These are phyloP conservation scores for Poeciliopsis infans DNA, from an alignment of 2,797 vertebrate genomes.

Conservation along the genomic window DNA sequence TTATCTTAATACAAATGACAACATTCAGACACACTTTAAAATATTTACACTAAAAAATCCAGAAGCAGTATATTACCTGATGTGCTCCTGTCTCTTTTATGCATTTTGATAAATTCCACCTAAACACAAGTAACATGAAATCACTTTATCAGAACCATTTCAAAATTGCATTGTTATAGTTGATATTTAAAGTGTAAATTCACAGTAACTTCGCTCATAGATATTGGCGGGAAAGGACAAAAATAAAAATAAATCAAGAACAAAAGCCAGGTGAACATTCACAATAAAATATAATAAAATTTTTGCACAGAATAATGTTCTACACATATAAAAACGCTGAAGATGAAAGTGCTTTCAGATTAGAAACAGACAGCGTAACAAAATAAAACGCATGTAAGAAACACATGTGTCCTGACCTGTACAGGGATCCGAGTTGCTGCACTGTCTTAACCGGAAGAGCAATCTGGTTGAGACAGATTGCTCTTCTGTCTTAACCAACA, in stretches of 20 bases:
- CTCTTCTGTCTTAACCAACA: slow-evolving; percentile 1
- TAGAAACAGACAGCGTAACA: neutral
- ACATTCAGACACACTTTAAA: neutral
- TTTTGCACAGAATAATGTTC: neutral
- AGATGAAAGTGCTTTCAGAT: neutral
- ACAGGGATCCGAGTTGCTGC: slow-evolving; percentile 9
- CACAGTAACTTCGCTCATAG: slow-evolving; percentile 10
- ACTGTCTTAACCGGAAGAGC: neutral
- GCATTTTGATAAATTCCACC: slow-evolving; percentile 56
- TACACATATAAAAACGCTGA: neutral
- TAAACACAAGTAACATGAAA: slow-evolving; percentile 36
- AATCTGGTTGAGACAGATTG: neutral
- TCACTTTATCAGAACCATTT: neutral
- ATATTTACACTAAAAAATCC: neutral
- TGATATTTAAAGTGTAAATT: neutral
- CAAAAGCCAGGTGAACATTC: neutral
- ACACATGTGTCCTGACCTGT: slow-evolving; percentile 39
- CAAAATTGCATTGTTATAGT: slow-evolving; percentile 8
- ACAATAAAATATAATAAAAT: neutral
- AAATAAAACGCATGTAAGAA: neutral
- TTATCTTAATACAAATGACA: neutral
- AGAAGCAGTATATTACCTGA: slow-evolving; percentile 39
- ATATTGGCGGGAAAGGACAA: neutral
- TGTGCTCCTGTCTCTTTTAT: slow-evolving; percentile 21
- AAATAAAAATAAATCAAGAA: neutral